Conservation (phyloP, 2,113 vertebrate species). For the Garra rufa region DNA sequence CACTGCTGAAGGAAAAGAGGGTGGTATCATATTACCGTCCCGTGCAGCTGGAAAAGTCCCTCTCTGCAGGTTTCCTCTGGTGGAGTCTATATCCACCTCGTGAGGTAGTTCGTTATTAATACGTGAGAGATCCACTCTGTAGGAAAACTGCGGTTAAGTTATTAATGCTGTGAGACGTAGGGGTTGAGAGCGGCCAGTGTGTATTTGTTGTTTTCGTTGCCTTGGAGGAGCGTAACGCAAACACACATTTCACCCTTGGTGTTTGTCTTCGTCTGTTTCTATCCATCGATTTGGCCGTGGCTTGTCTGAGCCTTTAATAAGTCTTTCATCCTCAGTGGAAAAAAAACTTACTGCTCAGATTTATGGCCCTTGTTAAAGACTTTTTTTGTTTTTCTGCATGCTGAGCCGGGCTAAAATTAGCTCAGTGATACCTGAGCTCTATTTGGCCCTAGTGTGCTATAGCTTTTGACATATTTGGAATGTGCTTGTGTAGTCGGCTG, state of each 20-base stretch:
- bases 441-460: conserved; percentile 54
- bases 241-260: conserved; percentile 23
- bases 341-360: conserved; percentile 2
- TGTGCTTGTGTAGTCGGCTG: conserved; percentile 57
- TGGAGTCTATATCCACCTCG: conserved; percentile 32
- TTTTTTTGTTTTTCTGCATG: conserved; percentile 11
- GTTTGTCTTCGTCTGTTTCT: conserved; percentile 13
- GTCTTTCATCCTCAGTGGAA: conserved; percentile 37
- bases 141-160: conserved; percentile 25
- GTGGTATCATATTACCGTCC: conserved; percentile 80
- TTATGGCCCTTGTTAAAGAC: conserved; percentile 48
- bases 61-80: conserved; percentile 38
- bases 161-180: conserved; percentile 27
- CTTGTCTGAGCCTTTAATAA: conserved; percentile 18
- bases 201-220: conserved; percentile 40
- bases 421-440: conserved; percentile 64
- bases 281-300: neutral
- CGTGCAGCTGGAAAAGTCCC: conserved; percentile 71
- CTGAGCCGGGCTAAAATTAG: conserved; percentile 27
- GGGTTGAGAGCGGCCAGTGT: conserved; percentile 4
- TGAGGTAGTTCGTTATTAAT: conserved; percentile 36
- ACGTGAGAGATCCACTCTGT: conserved; percentile 12
- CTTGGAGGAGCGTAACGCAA: conserved; percentile 28
- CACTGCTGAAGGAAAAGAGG: conserved; percentile 80
- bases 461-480: conserved; percentile 62